A percentile compares a stretch with the other conserved stretches of the same genome.
Evolutionary conservation across 2,113 vertebrate genomes (phyloP).

Genomic region (Apodemus speciosus): DNA sequence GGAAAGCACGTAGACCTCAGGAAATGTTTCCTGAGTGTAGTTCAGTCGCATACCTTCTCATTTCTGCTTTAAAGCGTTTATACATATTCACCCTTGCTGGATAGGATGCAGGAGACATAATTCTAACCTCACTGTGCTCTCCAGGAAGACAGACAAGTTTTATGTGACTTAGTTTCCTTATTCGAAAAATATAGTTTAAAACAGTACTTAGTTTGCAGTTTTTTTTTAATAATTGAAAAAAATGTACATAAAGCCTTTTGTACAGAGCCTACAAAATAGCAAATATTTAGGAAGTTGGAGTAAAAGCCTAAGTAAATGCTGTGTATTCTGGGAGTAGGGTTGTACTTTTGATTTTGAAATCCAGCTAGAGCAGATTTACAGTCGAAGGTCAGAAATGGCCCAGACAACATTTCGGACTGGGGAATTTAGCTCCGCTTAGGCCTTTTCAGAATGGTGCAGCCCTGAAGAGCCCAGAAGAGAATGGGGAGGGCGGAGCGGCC

Average conservation of each 20-base stretch:
- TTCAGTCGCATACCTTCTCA: background rate
- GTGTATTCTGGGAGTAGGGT: background rate
- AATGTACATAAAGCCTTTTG: background rate
- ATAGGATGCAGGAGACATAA: background rate
- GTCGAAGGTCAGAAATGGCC: background rate
- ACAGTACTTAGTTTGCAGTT: background rate
- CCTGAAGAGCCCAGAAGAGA: too few species aligned
- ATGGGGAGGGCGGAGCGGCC: background rate
- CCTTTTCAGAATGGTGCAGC: background rate
- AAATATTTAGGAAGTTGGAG: background rate
- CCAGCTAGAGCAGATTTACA: background rate
- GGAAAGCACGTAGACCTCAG: background rate
- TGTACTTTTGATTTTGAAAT: slow-evolving; percentile 28
- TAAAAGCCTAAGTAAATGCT: background rate
- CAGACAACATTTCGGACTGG: background rate
- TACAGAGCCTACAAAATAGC: background rate
- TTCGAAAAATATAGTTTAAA: slow-evolving; percentile 25
- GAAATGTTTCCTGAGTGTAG: background rate
- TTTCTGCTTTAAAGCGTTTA: slow-evolving; percentile 1
- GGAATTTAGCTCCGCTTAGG: background rate
- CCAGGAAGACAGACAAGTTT: background rate
- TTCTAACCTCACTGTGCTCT: background rate
- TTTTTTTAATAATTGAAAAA: background rate
- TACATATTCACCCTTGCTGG: background rate
- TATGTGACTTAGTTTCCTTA: background rate